Conservation (phyloP, 2,888 invertebrate genomes). For the Dendrolimus pini region DNA sequence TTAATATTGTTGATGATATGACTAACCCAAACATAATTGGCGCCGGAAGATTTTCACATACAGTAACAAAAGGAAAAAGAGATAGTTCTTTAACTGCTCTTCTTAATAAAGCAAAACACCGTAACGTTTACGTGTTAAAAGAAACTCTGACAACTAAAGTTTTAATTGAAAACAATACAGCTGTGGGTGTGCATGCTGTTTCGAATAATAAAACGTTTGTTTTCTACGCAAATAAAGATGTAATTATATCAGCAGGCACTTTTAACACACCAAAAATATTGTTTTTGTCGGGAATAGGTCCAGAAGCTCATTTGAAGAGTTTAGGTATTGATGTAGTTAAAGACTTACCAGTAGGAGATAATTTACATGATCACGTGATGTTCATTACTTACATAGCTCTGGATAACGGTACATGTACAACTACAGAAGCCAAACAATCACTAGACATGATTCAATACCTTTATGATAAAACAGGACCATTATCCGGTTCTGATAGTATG, state of each 20-base stretch:
- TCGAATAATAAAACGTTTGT: slow-evolving; percentile 20
- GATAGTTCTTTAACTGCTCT: slow-evolving; percentile 47
- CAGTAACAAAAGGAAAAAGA: slow-evolving; percentile 41
- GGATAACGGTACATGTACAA: slow-evolving; percentile 41
- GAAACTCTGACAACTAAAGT: slow-evolving; percentile 41
- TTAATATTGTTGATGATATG: slow-evolving; percentile 50
- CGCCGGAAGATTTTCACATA: slow-evolving; percentile 55
- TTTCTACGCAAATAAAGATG: slow-evolving; percentile 41
- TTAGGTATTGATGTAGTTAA: slow-evolving; percentile 32
- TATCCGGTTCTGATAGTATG: slow-evolving; percentile 38
- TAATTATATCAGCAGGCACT: slow-evolving; percentile 51
- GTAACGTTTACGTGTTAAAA: slow-evolving; percentile 41
- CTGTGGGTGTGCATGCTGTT: slow-evolving; percentile 36
- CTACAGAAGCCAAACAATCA: slow-evolving; percentile 17
- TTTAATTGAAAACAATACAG: slow-evolving; percentile 32
- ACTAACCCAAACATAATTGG: slow-evolving; percentile 46
- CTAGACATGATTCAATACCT: slow-evolving; percentile 46
- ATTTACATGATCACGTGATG: slow-evolving; percentile 56
- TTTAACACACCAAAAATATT: slow-evolving; percentile 55
- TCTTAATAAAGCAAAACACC: slow-evolving; percentile 28
- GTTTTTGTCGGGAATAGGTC: slow-evolving; percentile 54
- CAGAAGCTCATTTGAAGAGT: slow-evolving; percentile 32
- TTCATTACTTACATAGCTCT: slow-evolving; percentile 39
- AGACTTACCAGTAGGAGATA: slow-evolving; percentile 52
- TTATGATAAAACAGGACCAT: slow-evolving; percentile 37